Evolutionary conservation across 2,888 invertebrate species (phyloP), one percentile per base, ranked within the genome.

Genomic region (Caenorhabditis sp.): DNA sequence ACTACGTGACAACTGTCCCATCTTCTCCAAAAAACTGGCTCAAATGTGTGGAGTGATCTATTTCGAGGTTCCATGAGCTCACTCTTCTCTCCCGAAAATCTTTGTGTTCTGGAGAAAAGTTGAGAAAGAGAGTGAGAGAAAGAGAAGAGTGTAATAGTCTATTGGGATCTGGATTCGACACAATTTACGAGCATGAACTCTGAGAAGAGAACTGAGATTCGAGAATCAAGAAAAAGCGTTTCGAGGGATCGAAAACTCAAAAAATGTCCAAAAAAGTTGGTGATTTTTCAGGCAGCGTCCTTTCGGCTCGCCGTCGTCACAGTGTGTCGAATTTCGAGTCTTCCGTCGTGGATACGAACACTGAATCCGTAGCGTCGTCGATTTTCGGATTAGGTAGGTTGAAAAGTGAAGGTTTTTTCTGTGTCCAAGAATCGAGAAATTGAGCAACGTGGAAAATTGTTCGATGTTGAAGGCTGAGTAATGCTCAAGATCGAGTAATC

Each of bases 301-400:
- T 80, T 4, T 58, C 76, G 24, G 82, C 76, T 2, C 58, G 79
- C 24, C 74, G 87, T 28, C 70, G 87, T 44, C 87, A 87, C 72
- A 87, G 87, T 61, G 80, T 87, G 7, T 87, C 87, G 1, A 80
- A 82, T 72, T 72, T 87, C 64, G 76, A 79, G 41, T 77, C 82
- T 7, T 85, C 85, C 2, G 51, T 72, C 0, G 56, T 85, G 19
- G 80, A 85, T 63, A 84, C 84, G 0, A 73, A 75, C 47, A 82
- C 87, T 7, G 84, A 87, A 69, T 85, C 85, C 0, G 64, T 85
- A 44, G 81, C 77, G 14, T 84, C 86, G 6, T 84, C 84, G 24
- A 47, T 84, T 49, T 73, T 81, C 22, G 79, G 76, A 63, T 35
- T 86, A 26, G 84, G 84, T 85, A n/a, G 22, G 83, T 77, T 74